Conservation (phyloP, 1,140 invertebrate genomes). For the Bathynomus jamesi region DNA sequence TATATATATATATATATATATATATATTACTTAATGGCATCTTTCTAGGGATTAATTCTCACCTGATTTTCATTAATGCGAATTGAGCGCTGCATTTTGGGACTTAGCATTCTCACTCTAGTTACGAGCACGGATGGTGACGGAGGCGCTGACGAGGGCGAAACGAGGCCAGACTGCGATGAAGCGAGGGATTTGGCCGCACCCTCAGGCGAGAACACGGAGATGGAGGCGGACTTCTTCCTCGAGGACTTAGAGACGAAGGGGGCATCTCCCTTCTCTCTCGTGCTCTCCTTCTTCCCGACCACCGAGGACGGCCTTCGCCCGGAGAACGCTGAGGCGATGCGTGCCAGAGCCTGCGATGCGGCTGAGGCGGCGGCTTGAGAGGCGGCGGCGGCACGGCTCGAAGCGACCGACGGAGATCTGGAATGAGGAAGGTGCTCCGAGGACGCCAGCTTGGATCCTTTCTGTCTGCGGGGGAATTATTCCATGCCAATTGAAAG, state of each 20-base stretch:
- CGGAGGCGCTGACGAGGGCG: constrained; percentile 8
- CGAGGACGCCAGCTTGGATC: constrained; percentile 6
- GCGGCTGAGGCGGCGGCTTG: constrained; percentile 14
- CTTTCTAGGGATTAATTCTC: not conserved
- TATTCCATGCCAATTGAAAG: too few species aligned
- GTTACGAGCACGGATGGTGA: constrained; percentile 10
- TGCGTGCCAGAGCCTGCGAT: constrained; percentile 11
- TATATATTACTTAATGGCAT: constrained; percentile 1
- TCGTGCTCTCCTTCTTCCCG: not conserved
- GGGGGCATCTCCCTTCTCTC: not conserved
- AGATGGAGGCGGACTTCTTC: constrained; percentile 12
- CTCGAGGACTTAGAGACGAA: not conserved
- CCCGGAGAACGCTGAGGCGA: constrained; percentile 3
- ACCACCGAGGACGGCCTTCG: not conserved
- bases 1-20: constrained; percentile 6
- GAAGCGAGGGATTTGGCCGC: not conserved
- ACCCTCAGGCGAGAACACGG: constrained; percentile 5
- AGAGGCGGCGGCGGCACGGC: constrained; percentile 9
- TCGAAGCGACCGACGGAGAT: constrained; percentile 11
- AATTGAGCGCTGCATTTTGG: constrained; percentile 73
- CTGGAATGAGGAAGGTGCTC: constrained; percentile 7
- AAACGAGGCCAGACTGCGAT: constrained; percentile 13
- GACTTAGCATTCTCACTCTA: constrained; percentile 56
- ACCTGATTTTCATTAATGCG: constrained; percentile 60
- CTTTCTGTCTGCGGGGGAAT: not conserved